Percentiles rank a stretch among this genome's conserved stretches.
Conservation (phyloP, 2,113 vertebrate genomes). For the Marcusenius ussheri region DNA sequence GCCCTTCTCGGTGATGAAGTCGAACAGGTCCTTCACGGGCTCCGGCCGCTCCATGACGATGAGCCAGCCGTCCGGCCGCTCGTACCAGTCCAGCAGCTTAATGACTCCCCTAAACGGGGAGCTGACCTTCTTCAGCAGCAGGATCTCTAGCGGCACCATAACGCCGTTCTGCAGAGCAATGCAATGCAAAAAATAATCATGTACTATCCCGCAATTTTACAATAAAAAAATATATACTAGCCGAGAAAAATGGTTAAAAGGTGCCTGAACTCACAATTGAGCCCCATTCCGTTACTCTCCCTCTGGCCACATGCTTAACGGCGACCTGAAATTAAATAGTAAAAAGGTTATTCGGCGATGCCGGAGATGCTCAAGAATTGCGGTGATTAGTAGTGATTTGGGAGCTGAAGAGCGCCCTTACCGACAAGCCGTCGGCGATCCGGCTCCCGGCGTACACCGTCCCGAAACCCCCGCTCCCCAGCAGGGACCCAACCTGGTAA, state of each 20-base stretch:
- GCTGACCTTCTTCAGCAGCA: slow-evolving; percentile 89
- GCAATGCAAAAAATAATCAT: background rate
- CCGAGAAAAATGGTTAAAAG: background rate
- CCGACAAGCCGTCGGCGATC: slow-evolving; percentile 83
- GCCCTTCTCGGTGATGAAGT: slow-evolving; percentile 95
- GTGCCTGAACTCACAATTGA: slow-evolving; percentile 71
- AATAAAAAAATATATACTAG: background rate
- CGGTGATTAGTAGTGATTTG: background rate
- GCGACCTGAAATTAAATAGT: slow-evolving; percentile 65
- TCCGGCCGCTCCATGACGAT: slow-evolving; percentile 92
- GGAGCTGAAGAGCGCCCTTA: slow-evolving; percentile 47
- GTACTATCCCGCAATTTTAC: background rate
- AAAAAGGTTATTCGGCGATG: background rate
- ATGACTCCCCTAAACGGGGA: slow-evolving; percentile 85
- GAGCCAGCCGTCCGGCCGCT: slow-evolving; percentile 85
- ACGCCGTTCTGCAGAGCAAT: slow-evolving; percentile 63
- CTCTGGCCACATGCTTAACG: slow-evolving; percentile 87
- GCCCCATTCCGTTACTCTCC: slow-evolving; percentile 88
- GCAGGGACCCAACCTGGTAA: slow-evolving; percentile 87
- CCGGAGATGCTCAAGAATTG: background rate
- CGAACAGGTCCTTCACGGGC: slow-evolving; percentile 89
- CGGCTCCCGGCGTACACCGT: slow-evolving; percentile 86
- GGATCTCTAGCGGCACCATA: slow-evolving; percentile 86
- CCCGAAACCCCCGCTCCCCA: slow-evolving; percentile 91
- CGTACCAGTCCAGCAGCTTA: slow-evolving; percentile 91